phyloP scores from a whole-genome alignment of 2,888 invertebrate species.

The Drosophila kanekoi region DNA sequence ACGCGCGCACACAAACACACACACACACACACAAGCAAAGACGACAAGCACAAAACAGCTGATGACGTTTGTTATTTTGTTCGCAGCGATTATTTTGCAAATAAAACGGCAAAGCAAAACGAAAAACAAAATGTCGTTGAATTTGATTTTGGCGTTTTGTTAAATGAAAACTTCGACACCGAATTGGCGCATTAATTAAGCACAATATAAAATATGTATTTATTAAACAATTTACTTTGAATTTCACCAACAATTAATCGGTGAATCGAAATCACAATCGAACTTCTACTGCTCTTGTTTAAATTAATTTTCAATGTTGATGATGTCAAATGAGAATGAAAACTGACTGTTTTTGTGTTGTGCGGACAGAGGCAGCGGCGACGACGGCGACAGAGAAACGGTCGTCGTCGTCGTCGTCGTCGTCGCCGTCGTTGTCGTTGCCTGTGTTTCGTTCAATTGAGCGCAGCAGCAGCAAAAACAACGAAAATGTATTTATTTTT shows the following conservation, averaged over 20 bases:
- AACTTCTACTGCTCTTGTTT: conserved; percentile 62
- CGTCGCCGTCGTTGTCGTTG: conserved; percentile 54
- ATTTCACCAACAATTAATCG: conserved; percentile 38
- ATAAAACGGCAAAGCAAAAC: conserved; percentile 42
- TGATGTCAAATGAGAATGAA: conserved; percentile 83
- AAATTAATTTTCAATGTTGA: conserved; percentile 79
- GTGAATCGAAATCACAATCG: conserved; percentile 37
- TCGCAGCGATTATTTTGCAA: conserved; percentile 58
- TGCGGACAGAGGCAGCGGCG: conserved; percentile 54
- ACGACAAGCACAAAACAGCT: conserved; percentile 56
- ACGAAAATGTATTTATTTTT: conserved; percentile 50
- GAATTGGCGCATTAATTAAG: conserved; percentile 53
- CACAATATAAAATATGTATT: conserved; percentile 36
- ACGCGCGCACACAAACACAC: conserved; percentile 31
- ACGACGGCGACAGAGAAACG: conserved; percentile 44
- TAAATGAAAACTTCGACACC: conserved; percentile 60
- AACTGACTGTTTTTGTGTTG: conserved; percentile 75
- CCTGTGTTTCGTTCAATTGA: conserved; percentile 69
- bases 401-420: conserved; percentile 40
- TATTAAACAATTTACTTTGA: conserved; percentile 56
- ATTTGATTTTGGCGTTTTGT: conserved; percentile 38
- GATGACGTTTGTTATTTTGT: conserved; percentile 77
- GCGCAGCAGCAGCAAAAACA: conserved; percentile 61
- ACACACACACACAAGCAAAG: conserved; percentile 33
- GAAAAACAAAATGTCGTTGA: conserved; percentile 27